Percentiles rank a stretch among this genome's conserved stretches.
Conservation (phyloP, 1,140 invertebrate genomes). For the Scaptomyza montana region DNA sequence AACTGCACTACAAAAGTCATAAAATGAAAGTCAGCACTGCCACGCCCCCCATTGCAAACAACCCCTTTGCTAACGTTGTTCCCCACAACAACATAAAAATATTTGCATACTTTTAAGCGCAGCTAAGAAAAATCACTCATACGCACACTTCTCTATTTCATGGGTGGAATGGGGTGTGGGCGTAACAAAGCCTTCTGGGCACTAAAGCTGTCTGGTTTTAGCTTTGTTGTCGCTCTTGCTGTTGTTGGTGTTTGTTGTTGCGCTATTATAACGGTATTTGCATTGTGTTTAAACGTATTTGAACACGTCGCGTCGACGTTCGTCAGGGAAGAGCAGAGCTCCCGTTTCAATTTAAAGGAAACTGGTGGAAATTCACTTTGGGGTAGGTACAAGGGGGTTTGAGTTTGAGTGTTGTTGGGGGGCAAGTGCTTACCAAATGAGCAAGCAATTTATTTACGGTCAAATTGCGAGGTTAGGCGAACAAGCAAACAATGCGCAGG, state of each 20-base stretch:
- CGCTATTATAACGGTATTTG: slow-evolving; percentile 83
- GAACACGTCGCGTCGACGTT: slow-evolving; percentile 45
- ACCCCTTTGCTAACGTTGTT: slow-evolving; percentile 35
- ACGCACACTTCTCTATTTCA: slow-evolving; percentile 64
- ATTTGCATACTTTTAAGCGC: slow-evolving; percentile 81
- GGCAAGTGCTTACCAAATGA: slow-evolving; percentile 68
- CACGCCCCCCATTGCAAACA: slow-evolving; percentile 51
- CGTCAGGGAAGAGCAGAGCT: slow-evolving; percentile 40
- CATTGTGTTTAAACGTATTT: slow-evolving; percentile 82
- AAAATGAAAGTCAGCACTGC: slow-evolving; percentile 64
- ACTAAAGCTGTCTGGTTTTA: slow-evolving; percentile 63
- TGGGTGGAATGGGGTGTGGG: slow-evolving; percentile 25
- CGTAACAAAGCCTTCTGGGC: slow-evolving; percentile 57
- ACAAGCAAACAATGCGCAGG: slow-evolving; percentile 67
- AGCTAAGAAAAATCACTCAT: slow-evolving; percentile 80
- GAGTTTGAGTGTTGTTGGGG: slow-evolving; percentile 8
- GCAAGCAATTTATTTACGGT: slow-evolving; percentile 82
- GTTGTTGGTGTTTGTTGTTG: slow-evolving; percentile 47
- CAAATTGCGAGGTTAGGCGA: slow-evolving; percentile 79
- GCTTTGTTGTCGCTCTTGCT: slow-evolving; percentile 36
- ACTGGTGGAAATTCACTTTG: slow-evolving; percentile 56
- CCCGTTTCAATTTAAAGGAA: slow-evolving; percentile 18
- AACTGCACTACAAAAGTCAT: slow-evolving; percentile 46
- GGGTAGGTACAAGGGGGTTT: slow-evolving; percentile 2
- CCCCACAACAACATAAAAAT: slow-evolving; percentile 17